Conservation (phyloP, 2,888 invertebrate species). For the Lasius fuliginosus region DNA sequence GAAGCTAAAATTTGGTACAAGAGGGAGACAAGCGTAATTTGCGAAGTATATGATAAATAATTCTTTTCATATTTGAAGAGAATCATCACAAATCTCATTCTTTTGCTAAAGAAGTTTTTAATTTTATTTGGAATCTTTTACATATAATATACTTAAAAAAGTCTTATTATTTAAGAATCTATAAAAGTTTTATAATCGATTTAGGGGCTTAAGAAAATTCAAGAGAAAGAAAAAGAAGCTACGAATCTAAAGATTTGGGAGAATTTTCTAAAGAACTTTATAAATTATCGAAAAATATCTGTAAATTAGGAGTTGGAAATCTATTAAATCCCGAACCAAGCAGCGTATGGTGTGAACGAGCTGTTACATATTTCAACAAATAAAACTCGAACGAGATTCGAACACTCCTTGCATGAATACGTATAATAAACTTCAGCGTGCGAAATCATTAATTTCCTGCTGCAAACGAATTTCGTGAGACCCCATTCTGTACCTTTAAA, state of each 20-base stretch:
- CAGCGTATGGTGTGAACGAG: background rate
- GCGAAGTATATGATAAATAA: background rate
- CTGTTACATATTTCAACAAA: background rate
- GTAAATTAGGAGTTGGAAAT: background rate
- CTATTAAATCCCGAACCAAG: background rate
- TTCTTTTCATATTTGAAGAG: background rate
- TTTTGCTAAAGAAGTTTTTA: background rate
- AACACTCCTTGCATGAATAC: background rate
- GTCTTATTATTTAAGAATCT: background rate
- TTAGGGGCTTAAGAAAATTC: background rate
- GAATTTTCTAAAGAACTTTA: background rate
- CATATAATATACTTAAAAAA: background rate
- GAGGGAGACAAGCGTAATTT: background rate
- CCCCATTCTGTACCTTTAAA: slow-evolving; percentile 35
- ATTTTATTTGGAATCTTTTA: background rate
- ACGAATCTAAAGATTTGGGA: background rate
- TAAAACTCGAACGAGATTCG: slow-evolving; percentile 7
- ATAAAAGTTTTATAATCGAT: background rate
- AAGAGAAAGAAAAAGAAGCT: background rate
- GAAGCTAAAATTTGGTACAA: background rate
- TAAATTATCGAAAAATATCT: background rate
- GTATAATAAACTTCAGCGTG: slow-evolving; percentile 4
- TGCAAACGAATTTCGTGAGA: slow-evolving; percentile 42
- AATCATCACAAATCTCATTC: background rate
- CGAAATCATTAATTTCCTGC: slow-evolving; percentile 37